Conservation (phyloP, 2,888 invertebrate species). For the Dryobotodes eremita region DNA sequence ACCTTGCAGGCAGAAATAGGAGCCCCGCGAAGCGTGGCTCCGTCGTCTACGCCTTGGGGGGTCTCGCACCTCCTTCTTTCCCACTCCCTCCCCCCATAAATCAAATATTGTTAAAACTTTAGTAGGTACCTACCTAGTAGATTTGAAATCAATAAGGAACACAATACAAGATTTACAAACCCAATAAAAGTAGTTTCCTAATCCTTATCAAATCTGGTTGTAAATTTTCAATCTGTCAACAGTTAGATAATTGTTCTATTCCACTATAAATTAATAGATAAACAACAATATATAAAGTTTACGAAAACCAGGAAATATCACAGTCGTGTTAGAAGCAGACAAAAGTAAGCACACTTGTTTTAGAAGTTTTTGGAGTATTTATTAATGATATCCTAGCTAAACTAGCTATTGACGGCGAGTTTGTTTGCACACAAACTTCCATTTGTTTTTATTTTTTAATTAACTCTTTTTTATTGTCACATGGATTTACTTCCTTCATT, state of each 20-base stretch:
- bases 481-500: background rate
- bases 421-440: background rate
- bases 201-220: slow-evolving; percentile 13
- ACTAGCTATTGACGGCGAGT: background rate
- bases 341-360: slow-evolving; percentile 65
- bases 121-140: slow-evolving; percentile 21
- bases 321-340: slow-evolving; percentile 68
- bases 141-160: slow-evolving; percentile 40
- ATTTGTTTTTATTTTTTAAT: background rate
- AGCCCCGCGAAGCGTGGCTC: too few relatives aligned
- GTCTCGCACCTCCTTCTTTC: too few relatives aligned
- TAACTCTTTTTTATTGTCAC: background rate
- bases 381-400: background rate
- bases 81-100: too few relatives aligned
- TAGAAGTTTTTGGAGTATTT: background rate
- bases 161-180: slow-evolving; percentile 14
- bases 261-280: slow-evolving; percentile 51
- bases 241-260: slow-evolving; percentile 17
- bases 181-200: slow-evolving; percentile 25
- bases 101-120: too few relatives aligned
- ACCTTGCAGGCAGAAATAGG: too few relatives aligned
- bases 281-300: slow-evolving; percentile 66
- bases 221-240: slow-evolving; percentile 32
- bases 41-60: too few relatives aligned
- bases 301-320: slow-evolving; percentile 67